Base-by-base conservation (phyloP, 2,888 invertebrate genomes). In the Lochmaea crataegi region DNA sequence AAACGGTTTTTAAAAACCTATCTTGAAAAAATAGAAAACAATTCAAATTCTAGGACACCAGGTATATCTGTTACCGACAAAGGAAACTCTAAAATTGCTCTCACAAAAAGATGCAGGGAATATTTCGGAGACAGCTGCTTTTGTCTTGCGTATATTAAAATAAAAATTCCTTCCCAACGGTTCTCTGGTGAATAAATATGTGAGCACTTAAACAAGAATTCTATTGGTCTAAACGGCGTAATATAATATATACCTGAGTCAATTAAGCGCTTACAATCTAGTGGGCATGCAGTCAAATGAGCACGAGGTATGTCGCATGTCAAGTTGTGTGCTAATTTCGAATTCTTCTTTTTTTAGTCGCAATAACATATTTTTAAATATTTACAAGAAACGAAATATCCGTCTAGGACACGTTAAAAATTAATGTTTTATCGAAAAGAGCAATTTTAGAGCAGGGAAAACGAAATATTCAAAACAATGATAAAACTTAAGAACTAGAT, bases 191-290 rank as follows among this genome's bases (percentile, higher is more conserved):
- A 12, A 42, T 42, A 42, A 42, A 42, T 42, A 42, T 48, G 16
- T 16, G 18, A 53, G 53, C 0, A 10, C 53, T 53, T 18, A 1
- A 18, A 1, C 53, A n/a, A 38, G n/a, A 60, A 16, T 60, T 60
- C 60, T 60, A 32, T 60, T 16, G 60, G 60, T 38, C 60, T 60
- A 60, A 60, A 32, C 32, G 14, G n/a, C n/a, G 60, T 60, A 60
- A 60, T 60, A 60, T 60, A 60, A 60, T 60, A 60, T 38, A 60
- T 38, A 60, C 64, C 56, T 26, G 67, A 75, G 69, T 75, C 72
- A 72, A 75, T 75, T 75, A 75, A 71, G 71, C 65, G 64, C 42
- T 68, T 51, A 71, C 64, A 53, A 57, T 68, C 58, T 68, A 68
- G 68, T 68, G 60, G 68, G 70, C 61, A 64, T 67, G 67, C 66